Evolutionary conservation across 1,140 invertebrate genomes (phyloP), one percentile per base, ranked within the genome.

Genomic region (Aphelinus atriplicis): DNA sequence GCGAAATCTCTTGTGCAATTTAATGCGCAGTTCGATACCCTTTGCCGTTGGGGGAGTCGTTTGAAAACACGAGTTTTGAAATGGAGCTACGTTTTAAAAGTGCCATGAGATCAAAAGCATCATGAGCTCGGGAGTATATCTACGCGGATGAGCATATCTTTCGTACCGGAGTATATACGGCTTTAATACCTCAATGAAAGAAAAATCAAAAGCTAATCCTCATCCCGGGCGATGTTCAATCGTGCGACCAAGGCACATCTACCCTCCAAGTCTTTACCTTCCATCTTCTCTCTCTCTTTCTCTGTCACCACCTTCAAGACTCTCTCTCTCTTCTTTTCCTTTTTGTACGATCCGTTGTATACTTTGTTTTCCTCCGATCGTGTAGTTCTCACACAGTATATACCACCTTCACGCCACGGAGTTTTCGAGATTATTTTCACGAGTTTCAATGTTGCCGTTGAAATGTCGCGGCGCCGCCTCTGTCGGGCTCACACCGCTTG

Each of bases 251-350:
- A 51, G 66, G 53, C 62, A 73, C 65, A 68, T 65, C 6, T 69
- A 73, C 77, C 63, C 70, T 70, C 26, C 26, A 26, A 26, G 26
- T 9, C 60, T 69, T 73, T 77, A 73, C 69, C 75, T 80, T 71
- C 63, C 82, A 78, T 57, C 66, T 77, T 75, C 57, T 69, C 73
- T 74, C 43, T 62, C 58, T 53, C 63, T 55, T 56, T n/a, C 66
- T 65, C 61, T 26, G 26, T 26, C 26, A 26, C 26, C 26, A 26
- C 26, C 26, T 46, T 64, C 70, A 50, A 50, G 46, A n/a, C 62
- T 57, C 68, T 66, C 60, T 66, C 60, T 60, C 67, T 77, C n/a
- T 71, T 63, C 72, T 69, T 77, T 74, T 76, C 73, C 6, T 72
- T 10, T 65, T 65, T 57, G 1, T 7, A 62, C 50, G 7, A 9